Conservation (phyloP, 2,888 invertebrate genomes). For the Ochlodes sylvanus region DNA sequence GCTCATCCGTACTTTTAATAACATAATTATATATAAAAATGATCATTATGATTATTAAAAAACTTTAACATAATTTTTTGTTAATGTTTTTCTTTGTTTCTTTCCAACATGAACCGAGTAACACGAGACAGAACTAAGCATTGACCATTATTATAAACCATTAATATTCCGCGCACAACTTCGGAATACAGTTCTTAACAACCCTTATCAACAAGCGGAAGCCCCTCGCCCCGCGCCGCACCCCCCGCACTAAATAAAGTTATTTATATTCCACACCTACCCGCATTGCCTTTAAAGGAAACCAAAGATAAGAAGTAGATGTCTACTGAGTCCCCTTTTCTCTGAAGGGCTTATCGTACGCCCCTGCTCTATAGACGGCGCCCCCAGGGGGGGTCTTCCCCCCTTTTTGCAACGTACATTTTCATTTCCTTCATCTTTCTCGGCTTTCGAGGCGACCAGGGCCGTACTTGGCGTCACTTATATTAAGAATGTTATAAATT, state of each 20-base stretch:
- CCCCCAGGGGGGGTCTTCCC: conserved; percentile 61
- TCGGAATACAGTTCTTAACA: conserved; percentile 1
- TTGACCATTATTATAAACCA: no score
- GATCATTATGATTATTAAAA: no score
- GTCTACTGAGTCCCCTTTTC: conserved; percentile 66
- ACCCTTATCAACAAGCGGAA: conserved; percentile 32
- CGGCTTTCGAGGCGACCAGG: conserved; percentile 71
- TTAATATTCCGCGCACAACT: neutral
- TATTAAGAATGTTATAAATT: neutral
- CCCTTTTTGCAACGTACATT: conserved; percentile 85
- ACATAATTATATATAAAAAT: no score
- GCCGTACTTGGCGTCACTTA: conserved; percentile 53
- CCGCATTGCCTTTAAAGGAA: conserved; percentile 64
- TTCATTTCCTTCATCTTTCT: conserved; percentile 86
- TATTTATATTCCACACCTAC: conserved; percentile 37
- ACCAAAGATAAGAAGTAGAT: conserved; percentile 79
- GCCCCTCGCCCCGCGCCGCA: conserved; percentile 6
- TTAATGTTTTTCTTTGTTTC: no score
- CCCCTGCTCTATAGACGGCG: conserved; percentile 79
- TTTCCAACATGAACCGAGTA: no score
- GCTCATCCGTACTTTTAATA: no score
- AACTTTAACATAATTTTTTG: no score
- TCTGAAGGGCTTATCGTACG: conserved; percentile 77
- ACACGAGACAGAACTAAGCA: no score
- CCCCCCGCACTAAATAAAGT: neutral